Evolutionary conservation across 1,140 invertebrate species (phyloP), one percentile per base, ranked within the genome.

Genomic region (Epicauta chinensis): DNA sequence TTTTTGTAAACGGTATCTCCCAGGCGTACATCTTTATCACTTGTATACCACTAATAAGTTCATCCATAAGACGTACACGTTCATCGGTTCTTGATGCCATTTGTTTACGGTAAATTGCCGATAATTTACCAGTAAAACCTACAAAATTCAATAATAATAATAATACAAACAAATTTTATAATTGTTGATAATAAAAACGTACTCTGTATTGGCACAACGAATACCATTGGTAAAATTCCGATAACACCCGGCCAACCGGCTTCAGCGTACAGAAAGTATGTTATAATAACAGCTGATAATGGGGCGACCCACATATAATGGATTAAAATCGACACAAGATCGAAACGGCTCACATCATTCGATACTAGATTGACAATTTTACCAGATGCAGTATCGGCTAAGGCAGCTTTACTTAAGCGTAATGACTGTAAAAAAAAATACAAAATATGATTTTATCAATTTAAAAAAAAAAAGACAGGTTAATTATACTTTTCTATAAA

Each of bases 21-120:
- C 86, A 88, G 0, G 83, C 80, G 60, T 87, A 87, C 84, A 90
- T 87, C 69, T 91, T 92, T 48, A 92, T 87, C 1, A 93, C 83
- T 60, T 81, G 79, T 0, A 82, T 74, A 0, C 80, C 81, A 0
- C 74, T 77, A 14, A 91, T 79, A 13, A 91, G 83, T 71, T 91
- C 87, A 60, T 86, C 85, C 84, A 90, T 89, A 11, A 89, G 62
- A 5, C 84, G 71, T 1, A 91, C 81, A 38, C 89, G 69, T 64
- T 87, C 81, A 65, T 91, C 88, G 0, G 87, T 90, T 57, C 80
- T 77, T 6, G 75, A 65, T 0, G 84, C 82, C 0, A 81, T 87
- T 61, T 80, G 73, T 3, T 77, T 63, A 16, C 84, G 71, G 45
- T 81, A 80, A 34, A 75, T 78, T 0, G 82, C 81, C 1, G 83